phyloP scores from a whole-genome alignment of 2,113 vertebrate species.

The Oncorhynchus clarkii region DNA sequence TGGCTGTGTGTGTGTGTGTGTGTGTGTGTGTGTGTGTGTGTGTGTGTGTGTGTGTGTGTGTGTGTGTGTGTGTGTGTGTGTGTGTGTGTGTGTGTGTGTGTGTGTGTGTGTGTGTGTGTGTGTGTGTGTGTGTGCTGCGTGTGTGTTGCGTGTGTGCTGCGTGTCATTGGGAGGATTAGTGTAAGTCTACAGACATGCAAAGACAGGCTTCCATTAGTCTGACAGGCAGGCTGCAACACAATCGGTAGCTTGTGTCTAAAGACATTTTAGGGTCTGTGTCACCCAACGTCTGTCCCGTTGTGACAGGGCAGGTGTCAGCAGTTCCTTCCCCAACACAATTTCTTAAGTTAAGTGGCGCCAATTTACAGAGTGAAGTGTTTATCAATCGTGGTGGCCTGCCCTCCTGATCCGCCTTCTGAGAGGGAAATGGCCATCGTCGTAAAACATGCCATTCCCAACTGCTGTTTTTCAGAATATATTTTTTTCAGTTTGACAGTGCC shows the following conservation, averaged over 20 bases:
- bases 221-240: not conserved
- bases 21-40: not conserved
- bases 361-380: constrained; percentile 28
- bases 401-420: constrained; percentile 26
- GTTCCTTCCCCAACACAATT: constrained; percentile 28
- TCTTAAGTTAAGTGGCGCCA: constrained; percentile 48
- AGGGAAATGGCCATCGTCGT: constrained; percentile 7
- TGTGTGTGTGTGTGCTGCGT: not conserved
- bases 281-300: constrained; percentile 33
- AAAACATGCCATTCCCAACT: no score
- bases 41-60: not conserved
- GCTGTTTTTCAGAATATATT: not conserved
- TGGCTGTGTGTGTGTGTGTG: not conserved
- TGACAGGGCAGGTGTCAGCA: constrained; percentile 32
- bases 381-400: constrained; percentile 10
- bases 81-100: not conserved
- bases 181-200: constrained; percentile 9
- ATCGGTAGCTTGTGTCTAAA: not conserved
- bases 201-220: not conserved
- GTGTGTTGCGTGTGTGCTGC: not conserved
- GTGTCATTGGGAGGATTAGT: not conserved
- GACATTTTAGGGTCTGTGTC: constrained; percentile 10
- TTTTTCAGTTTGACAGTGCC: not conserved
- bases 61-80: not conserved
- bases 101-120: not conserved